Base-by-base conservation (phyloP, 2,888 invertebrate species). In the Meloe dianella region DNA sequence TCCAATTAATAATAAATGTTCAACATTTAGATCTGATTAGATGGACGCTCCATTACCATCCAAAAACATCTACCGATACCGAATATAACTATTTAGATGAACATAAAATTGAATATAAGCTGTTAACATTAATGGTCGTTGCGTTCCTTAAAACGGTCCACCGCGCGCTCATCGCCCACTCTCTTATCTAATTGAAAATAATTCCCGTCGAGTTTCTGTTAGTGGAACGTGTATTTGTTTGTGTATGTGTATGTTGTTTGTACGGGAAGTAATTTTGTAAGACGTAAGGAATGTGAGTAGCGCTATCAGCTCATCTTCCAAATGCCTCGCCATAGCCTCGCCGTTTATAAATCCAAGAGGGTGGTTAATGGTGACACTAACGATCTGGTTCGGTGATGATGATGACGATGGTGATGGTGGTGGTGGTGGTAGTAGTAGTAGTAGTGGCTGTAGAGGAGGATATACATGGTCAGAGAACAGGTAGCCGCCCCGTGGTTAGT, bases 281-380 rank as follows among this genome's bases (percentile, higher is more conserved):
- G 69, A 69, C 61, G 66, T 66, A 65, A 64, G 69, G 64, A 69
- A 69, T 69, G 69, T 63, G 66, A 69, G 66, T 51, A 63, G 60
- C 63, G 64, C 66, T 69, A 69, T 69, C 69, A 59, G 61, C 69
- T 66, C 69, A 69, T 69, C 69, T 69, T 64, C 68, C 65, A 65
- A 68, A 63, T 68, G 68, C 61, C 65, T 56, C 54, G 57, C 58
- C 69, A 66, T 66, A 65, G 68, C 61, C 65, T 56, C 54, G 57
- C 58, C 69, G 69, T 66, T 69, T 69, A 69, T 69, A 69, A 69
- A 69, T 69, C 69, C 64, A 64, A 47, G 47, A 69, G 69, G 64
- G 69, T 64, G 60, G 66, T 64, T 69, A 69, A 69, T 69, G 69
- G 69, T 69, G 69, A 69, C 69, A 69, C 64, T 69, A 69, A 69